These are phyloP conservation scores for Poeciliopsis gracilis DNA, from an alignment of 2,797 vertebrate species.

Conservation along the genomic window DNA sequence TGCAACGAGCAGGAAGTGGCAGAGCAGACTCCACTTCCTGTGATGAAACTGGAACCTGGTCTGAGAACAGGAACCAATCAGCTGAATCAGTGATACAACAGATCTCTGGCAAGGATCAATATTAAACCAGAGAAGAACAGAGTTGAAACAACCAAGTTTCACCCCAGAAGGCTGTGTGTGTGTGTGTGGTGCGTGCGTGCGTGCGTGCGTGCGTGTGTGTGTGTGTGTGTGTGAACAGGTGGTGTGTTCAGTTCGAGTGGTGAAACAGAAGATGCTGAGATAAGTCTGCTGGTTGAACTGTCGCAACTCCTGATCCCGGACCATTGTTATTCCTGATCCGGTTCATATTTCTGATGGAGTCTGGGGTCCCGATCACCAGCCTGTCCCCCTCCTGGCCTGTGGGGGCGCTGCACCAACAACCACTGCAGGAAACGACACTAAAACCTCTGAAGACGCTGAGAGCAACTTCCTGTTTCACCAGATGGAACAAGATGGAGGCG, in stretches of 20 bases:
- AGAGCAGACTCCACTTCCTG: constrained; percentile 21
- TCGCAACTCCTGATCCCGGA: neutral
- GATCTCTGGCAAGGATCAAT: neutral
- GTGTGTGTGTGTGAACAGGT: neutral
- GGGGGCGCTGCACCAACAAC: no score
- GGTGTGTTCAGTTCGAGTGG: neutral
- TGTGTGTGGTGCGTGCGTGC: neutral
- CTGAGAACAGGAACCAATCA: neutral
- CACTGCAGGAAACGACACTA: no score
- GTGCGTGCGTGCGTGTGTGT: neutral
- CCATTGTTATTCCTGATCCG: no score
- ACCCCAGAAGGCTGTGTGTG: neutral
- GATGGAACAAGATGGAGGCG: no score
- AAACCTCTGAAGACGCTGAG: no score
- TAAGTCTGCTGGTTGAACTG: constrained; percentile 8
- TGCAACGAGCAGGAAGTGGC: constrained; percentile 36
- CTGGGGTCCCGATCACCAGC: no score
- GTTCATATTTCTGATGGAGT: no score
- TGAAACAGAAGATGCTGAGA: constrained; percentile 43
- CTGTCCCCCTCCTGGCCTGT: no score
- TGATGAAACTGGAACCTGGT: neutral
- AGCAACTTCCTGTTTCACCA: no score
- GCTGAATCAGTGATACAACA: neutral
- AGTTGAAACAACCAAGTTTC: neutral
- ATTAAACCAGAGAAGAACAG: neutral